Evolutionary conservation across 1,140 invertebrate species (phyloP).

Genomic region (Heterodera schachtii): DNA sequence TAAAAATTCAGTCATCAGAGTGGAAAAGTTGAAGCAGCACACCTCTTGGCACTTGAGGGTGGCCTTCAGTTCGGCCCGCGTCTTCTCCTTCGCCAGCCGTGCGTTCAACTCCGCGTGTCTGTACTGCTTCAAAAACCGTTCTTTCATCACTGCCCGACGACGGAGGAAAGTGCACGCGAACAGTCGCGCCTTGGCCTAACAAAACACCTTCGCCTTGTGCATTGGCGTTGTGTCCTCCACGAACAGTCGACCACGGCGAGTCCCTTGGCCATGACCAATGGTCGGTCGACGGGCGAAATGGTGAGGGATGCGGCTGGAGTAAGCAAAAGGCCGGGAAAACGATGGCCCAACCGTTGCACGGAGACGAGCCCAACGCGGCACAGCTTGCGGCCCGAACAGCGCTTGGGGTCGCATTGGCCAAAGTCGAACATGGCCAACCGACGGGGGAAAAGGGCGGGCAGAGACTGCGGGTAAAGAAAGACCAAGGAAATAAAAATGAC

Average conservation of each 20-base stretch:
- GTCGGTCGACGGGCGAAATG: slow-evolving; percentile 51
- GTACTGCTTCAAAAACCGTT: slow-evolving; percentile 88
- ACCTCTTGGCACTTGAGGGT: slow-evolving; percentile 78
- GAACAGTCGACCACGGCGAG: slow-evolving; percentile 97
- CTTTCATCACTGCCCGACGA: slow-evolving; percentile 81
- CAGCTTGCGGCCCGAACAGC: slow-evolving; percentile 62
- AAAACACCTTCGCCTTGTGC: slow-evolving; percentile 67
- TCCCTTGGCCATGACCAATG: slow-evolving; percentile 70
- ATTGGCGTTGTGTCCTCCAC: slow-evolving; percentile 94
- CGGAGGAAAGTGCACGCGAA: slow-evolving; percentile 79
- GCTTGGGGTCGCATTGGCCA: slow-evolving; percentile 64
- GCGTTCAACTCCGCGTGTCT: slow-evolving; percentile 82
- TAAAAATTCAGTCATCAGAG: too few relatives aligned
- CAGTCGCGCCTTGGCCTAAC: slow-evolving; percentile 76
- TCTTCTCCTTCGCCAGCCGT: slow-evolving; percentile 81
- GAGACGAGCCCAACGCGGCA: slow-evolving; percentile 48
- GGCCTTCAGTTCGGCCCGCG: slow-evolving; percentile 83
- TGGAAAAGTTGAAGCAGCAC: too few relatives aligned
- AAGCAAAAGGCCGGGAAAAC: slow-evolving; percentile 55
- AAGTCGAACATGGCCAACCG: slow-evolving; percentile 62
- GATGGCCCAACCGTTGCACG: slow-evolving; percentile 43
- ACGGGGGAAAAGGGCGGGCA: slow-evolving; percentile 30
- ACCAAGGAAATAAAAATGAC: not conserved
- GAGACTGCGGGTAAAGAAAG: slow-evolving; percentile 68
- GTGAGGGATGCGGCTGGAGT: slow-evolving; percentile 54